Evolutionary conservation across 1,140 invertebrate species (phyloP).

Genomic region (Bathynomus jamesi): DNA sequence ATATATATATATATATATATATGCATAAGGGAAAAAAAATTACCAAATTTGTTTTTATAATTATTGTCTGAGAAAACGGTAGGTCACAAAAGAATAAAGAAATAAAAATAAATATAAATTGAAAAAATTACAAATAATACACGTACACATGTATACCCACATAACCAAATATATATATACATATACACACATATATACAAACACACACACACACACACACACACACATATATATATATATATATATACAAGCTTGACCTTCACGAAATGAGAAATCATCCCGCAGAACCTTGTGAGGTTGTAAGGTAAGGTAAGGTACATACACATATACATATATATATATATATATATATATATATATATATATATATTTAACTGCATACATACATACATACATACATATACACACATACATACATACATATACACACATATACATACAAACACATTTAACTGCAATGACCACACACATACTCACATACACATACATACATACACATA

Average conservation of each 20-base stretch:
- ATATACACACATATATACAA: background rate
- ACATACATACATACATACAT: background rate
- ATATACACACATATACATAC: background rate
- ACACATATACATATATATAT: background rate
- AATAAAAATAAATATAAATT: too few species aligned
- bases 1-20: too few species aligned
- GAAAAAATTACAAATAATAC: too few species aligned
- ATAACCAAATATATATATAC: background rate
- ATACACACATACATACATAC: background rate
- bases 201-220: background rate
- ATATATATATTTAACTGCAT: background rate
- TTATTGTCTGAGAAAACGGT: too few species aligned
- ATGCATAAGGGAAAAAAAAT: too few species aligned
- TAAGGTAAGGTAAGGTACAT: background rate
- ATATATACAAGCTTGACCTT: background rate
- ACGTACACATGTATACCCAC: background rate
- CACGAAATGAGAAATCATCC: background rate
- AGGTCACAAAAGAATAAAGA: too few species aligned
- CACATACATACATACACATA: background rate
- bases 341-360: background rate
- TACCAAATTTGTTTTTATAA: too few species aligned
- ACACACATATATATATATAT: background rate
- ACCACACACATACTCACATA: background rate
- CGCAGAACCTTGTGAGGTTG: background rate
- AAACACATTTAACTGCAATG: too few species aligned